phyloP scores from a whole-genome alignment of 2,888 invertebrate genomes.

The Epinotia bilunana region DNA sequence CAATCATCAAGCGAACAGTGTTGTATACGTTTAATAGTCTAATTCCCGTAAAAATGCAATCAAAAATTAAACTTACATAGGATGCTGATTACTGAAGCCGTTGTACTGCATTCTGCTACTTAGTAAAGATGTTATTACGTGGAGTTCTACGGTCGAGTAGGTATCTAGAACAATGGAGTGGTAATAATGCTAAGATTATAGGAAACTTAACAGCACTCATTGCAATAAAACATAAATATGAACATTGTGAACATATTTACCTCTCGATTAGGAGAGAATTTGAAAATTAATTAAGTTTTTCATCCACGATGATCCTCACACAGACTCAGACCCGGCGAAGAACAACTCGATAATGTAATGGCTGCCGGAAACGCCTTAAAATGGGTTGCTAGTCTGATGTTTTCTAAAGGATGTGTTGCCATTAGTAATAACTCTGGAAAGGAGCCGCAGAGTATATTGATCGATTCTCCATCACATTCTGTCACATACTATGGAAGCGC shows the following conservation, averaged over 20 bases:
- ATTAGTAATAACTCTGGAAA: slow-evolving; percentile 1
- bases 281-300: slow-evolving; percentile 65
- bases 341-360: slow-evolving; percentile 87
- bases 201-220: slow-evolving; percentile 5
- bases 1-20: slow-evolving; percentile 31
- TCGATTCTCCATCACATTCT: neutral
- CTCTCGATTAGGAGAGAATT: slow-evolving; percentile 82
- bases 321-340: slow-evolving; percentile 83
- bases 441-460: neutral
- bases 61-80: slow-evolving; percentile 69
- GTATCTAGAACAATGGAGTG: slow-evolving; percentile 70
- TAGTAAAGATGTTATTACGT: slow-evolving; percentile 63
- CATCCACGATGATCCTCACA: slow-evolving; percentile 73
- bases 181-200: slow-evolving; percentile 31
- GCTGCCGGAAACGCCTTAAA: slow-evolving; percentile 56
- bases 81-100: slow-evolving; percentile 82
- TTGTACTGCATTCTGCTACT: slow-evolving; percentile 80
- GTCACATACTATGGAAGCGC: neutral
- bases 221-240: slow-evolving; percentile 30
- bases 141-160: slow-evolving; percentile 71
- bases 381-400: slow-evolving; percentile 24
- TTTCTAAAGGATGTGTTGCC: slow-evolving; percentile 15
- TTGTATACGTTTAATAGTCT: slow-evolving; percentile 26
- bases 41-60: slow-evolving; percentile 28
- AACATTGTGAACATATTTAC: slow-evolving; percentile 59